Base-by-base conservation (phyloP, 2,888 invertebrate species). In the Lithosia quadra region DNA sequence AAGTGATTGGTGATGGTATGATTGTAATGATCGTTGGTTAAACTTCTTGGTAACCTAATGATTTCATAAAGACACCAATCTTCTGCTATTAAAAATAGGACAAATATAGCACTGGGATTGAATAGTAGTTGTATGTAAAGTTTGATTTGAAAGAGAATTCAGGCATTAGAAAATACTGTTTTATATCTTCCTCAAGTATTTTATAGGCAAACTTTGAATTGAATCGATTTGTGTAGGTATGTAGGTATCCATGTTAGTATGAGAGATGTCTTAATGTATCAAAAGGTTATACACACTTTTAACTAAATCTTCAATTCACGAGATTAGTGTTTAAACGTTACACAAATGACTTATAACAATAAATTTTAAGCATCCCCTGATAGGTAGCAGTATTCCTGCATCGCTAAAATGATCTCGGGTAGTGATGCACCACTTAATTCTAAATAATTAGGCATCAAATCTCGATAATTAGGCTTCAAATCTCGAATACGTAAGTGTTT, bases 311-410 rank as follows among this genome's bases (percentile, higher is more conserved):
- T 49, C 63, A 75, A 71, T 72, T 73, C 78, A 77, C 78, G 71
- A 79, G 80, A 69, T 62, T 64, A 55, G 71, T 69, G 62, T 66
- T 73, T 60, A 53, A 68, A 39, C 28, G 15, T 63, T 64, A 62
- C 39, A 68, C 36, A 67, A 11, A 24, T 4, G 56, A 65, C 8
- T 24, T 21, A 43, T 34, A 68, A 18, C 28, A 58, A 66, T 62
- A 70, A 57, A 63, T 58, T 69, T 22, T 60, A 58, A 66, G 59
- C 21, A 57, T 73, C 84, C 64, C 86, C 5, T 28, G 28, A 28
- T 74, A 81, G 61, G 67, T 82, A 83, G 71, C 88, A 88, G 73
- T 83, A 86, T 62, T 88, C 84, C 57, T 86, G 84, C 65, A 85
- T 73, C 13, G 86, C 82, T 66, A 86, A 75, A 71, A 86, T 77